Evolutionary conservation across 2,113 vertebrate genomes (phyloP), one percentile per base, ranked within the genome.

Genomic region (Gnathonemus longibarbis): DNA sequence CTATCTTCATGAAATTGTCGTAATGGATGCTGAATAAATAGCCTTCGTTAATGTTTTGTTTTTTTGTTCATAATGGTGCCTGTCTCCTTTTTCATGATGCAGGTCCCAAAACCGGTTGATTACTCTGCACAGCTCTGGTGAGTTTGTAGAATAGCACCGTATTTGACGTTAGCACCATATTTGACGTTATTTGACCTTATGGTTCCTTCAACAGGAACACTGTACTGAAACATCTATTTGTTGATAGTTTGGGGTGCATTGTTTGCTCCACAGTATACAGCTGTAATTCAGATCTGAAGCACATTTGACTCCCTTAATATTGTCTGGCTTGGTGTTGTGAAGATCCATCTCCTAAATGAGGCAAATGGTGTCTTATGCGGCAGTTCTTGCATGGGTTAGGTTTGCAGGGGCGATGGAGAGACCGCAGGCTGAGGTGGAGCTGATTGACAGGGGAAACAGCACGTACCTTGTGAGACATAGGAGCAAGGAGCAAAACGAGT

Each of bases 81-180:
- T 10, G 88, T 91, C 84, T 90, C 90, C 87, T 39, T 88, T 87
- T 88, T 83, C 95, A 92, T 90, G 21, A 89, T 35, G 52, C 94
- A 98, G 98, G 96, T 98, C 86, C 98, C 98, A 89, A 99, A 98
- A 93, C 97, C 97, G 90, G 96, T 97, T 42, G 97, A 99, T 95
- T 99, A 98, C 94, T 98, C 98, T 88, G 95, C 95, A 88, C 97
- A 98, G 0, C 95, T 95, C 13, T 99, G 98, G 98, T 99, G 95
- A 96, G 94, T 62, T 77, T 77, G 91, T 93, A 90, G 85, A 92
- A 90, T 21, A 77, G 27, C 17, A 9, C 9, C 1, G 66, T 24
- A 90, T 92, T 80, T 92, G 9, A 83, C 5, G 35, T 24, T 46
- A 9, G n/a, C 17, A 1, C 9, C 10, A 48, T 24, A 90, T 92